Evolutionary conservation across 1,140 invertebrate genomes (phyloP).

Genomic region (Rhynchophorus ferrugineus): DNA sequence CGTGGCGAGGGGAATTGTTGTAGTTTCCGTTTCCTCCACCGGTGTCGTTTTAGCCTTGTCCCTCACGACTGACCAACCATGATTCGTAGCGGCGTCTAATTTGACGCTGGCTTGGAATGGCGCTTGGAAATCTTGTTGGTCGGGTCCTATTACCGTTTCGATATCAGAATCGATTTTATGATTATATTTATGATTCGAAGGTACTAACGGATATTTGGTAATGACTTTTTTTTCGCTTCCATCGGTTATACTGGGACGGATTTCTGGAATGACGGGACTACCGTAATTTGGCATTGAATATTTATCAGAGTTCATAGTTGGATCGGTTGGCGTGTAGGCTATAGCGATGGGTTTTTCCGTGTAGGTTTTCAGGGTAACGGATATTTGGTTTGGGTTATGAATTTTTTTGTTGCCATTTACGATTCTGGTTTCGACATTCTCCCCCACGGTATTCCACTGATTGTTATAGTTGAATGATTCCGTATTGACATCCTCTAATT

Average conservation of each 20-base stretch:
- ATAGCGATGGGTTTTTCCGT: slow-evolving; percentile 47
- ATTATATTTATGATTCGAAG: neutral
- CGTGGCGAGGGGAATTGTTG: slow-evolving; percentile 36
- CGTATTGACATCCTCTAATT: slow-evolving; percentile 19
- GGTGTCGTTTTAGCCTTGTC: slow-evolving; percentile 32
- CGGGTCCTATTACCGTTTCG: slow-evolving; percentile 4
- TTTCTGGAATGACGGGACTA: slow-evolving; percentile 42
- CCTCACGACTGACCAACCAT: slow-evolving; percentile 58
- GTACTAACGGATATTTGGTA: neutral
- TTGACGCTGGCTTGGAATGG: slow-evolving; percentile 61
- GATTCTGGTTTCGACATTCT: slow-evolving; percentile 31
- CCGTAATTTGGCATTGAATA: slow-evolving; percentile 41
- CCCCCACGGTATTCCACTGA: slow-evolving; percentile 37
- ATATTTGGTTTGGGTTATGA: slow-evolving; percentile 33
- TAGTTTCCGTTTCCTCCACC: slow-evolving; percentile 29
- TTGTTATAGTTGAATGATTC: slow-evolving; percentile 30
- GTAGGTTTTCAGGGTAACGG: slow-evolving; percentile 36
- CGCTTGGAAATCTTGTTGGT: slow-evolving; percentile 52
- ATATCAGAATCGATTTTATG: slow-evolving; percentile 20
- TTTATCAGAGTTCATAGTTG: slow-evolving; percentile 28
- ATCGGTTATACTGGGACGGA: slow-evolving; percentile 27
- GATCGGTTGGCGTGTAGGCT: slow-evolving; percentile 47
- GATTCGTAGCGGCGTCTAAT: slow-evolving; percentile 43
- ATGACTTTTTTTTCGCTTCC: slow-evolving; percentile 10
- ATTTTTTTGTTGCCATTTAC: slow-evolving; percentile 24